phyloP scores from a whole-genome alignment of 2,113 vertebrate genomes.

The Rhadina sibilatrix region DNA sequence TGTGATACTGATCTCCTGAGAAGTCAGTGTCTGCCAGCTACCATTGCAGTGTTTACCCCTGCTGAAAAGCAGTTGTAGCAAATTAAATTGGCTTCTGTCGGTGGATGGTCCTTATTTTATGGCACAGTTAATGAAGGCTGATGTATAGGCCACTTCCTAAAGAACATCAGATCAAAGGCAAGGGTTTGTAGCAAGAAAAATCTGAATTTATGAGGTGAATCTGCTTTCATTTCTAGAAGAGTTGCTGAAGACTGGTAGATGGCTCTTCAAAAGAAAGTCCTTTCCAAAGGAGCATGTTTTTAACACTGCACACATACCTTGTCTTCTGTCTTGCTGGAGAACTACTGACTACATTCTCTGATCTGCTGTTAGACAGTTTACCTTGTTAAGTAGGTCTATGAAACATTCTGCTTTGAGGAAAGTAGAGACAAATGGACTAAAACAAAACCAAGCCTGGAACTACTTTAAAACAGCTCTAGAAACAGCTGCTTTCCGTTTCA shows the following conservation, averaged over 20 bases:
- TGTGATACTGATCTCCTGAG: slow-evolving; percentile 18
- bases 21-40: background rate
- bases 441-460: background rate
- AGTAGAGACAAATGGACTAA: background rate
- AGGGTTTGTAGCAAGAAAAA: background rate
- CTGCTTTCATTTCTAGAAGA: background rate
- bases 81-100: slow-evolving; percentile 27
- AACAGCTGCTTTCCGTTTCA: background rate
- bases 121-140: background rate
- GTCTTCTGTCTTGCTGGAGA: background rate
- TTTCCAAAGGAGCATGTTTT: background rate
- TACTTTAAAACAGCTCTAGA: background rate
- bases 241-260: background rate
- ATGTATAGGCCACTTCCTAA: background rate
- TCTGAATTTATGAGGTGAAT: background rate
- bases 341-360: background rate
- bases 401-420: background rate
- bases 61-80: background rate
- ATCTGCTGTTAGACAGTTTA: background rate
- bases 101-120: background rate
- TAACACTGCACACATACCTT: background rate
- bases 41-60: background rate
- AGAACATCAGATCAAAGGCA: background rate
- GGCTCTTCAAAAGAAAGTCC: background rate
- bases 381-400: fast-evolving